Evolutionary conservation across 2,888 invertebrate species (phyloP), one percentile per base, ranked within the genome.

Genomic region (Mystacides longicornis): DNA sequence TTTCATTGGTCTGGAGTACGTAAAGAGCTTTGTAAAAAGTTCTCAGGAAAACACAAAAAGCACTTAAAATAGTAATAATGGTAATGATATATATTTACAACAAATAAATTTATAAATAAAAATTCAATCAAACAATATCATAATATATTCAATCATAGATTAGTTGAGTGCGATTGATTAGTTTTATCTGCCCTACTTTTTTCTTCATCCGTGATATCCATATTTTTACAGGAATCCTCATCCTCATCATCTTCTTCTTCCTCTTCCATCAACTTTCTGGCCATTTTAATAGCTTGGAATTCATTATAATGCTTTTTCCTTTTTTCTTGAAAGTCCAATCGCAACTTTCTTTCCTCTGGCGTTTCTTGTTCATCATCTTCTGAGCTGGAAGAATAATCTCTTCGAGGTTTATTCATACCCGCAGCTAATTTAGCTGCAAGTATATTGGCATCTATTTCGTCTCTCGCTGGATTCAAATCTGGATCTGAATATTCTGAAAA

Each of bases 271-370:
- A 96, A 77, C 71, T 95, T 89, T 64, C 93, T 81, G 21, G 96
- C 95, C 67, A 95, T 72, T 71, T 93, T 90, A 5, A 97, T 86
- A 1, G 95, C 96, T 72, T 94, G 88, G 9, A 91, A 98, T 73
- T 99, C 99, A 72, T 97, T 95, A 73, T 99, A 99, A 68, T 99
- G 99, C 65, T 89, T 86, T 79, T 95, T 97, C 60, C 99, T 81
- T 69, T 95, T 96, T 63, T 86, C 83, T 72, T 96, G 93, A 67
- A 99, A 99, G 59, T 86, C 85, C 65, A 83, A 78, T 65, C 88
- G 81, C 65, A 83, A 83, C 63, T 79, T 78, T 67, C 78, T 79
- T 62, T 79, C 78, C 62, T 86, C 86, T 55, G 82, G 82, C 9
- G 81, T 76, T 65, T 83, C 79, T 11, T 79, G 73, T 64, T 72